These are phyloP conservation scores for Phlogophora meticulosa DNA, from an alignment of 2,888 invertebrate genomes.

Conservation along the genomic window DNA sequence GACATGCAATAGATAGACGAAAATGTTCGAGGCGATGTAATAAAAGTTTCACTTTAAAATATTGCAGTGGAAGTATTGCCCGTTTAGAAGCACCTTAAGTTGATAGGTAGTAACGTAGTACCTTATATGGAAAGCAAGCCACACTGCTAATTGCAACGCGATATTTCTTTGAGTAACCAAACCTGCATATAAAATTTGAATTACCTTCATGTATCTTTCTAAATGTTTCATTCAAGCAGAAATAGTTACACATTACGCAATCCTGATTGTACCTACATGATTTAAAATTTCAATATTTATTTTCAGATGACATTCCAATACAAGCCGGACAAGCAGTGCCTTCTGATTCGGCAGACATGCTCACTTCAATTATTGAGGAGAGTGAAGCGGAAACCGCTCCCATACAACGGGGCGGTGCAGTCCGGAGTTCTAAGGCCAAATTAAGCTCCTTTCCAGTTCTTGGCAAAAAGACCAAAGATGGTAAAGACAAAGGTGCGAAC, in stretches of 20 bases:
- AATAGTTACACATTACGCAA: background rate
- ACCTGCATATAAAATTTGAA: conserved; percentile 5
- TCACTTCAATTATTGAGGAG: conserved; percentile 94
- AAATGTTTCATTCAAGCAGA: conserved; percentile 32
- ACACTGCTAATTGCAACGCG: conserved; percentile 29
- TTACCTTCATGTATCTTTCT: conserved; percentile 23
- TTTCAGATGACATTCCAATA: conserved; percentile 97
- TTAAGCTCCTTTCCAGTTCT: conserved; percentile 92
- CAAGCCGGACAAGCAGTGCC: conserved; percentile 93
- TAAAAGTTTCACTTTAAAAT: too few species aligned
- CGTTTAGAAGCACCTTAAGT: conserved; percentile 29
- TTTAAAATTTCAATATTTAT: conserved; percentile 47
- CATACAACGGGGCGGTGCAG: conserved; percentile 88
- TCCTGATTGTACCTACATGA: conserved; percentile 9
- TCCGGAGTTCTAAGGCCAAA: conserved; percentile 92
- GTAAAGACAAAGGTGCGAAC: conserved; percentile 84
- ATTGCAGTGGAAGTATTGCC: background rate
- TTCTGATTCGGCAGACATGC: conserved; percentile 90
- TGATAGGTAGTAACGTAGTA: conserved; percentile 16
- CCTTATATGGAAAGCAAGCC: conserved; percentile 29
- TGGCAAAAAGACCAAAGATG: conserved; percentile 92
- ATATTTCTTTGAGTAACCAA: conserved; percentile 4
- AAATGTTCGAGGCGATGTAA: too few species aligned
- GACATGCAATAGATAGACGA: too few species aligned
- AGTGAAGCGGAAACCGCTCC: conserved; percentile 89